A percentile compares a stretch with the other conserved stretches of the same genome.
Conservation (phyloP, 2,113 vertebrate species). For the Indri indri region DNA sequence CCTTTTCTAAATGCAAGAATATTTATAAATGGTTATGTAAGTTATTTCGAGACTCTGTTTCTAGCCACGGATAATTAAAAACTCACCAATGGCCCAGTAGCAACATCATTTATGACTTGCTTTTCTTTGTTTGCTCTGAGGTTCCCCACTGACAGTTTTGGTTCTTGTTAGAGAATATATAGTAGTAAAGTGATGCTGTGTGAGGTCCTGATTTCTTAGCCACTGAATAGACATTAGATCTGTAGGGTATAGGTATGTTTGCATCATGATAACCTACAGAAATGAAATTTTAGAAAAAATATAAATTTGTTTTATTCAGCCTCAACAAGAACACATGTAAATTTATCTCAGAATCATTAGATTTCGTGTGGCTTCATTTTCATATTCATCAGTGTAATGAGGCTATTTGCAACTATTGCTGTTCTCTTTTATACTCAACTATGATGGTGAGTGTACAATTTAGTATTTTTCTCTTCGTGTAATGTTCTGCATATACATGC, state of each 20-base stretch:
- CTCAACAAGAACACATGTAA: background rate
- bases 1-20: background rate
- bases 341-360: conserved; percentile 10
- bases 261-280: background rate
- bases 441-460: background rate
- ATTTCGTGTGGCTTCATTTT: background rate
- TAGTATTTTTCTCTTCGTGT: conserved; percentile 31
- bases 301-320: background rate
- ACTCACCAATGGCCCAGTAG: background rate
- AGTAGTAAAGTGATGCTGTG: background rate
- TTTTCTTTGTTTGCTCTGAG: background rate
- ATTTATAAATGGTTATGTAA: background rate
- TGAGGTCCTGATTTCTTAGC: background rate
- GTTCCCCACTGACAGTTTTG: background rate
- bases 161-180: conserved; percentile 12
- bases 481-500: conserved; percentile 23
- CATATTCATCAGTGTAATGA: background rate
- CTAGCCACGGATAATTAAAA: conserved; percentile 8
- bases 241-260: background rate
- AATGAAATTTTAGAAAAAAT: background rate
- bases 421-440: background rate
- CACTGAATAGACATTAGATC: background rate
- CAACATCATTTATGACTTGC: background rate
- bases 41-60: conserved; percentile 37
- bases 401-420: background rate